phyloP scores from a whole-genome alignment of 1,140 invertebrate species.

The Dinoponera quadriceps region DNA sequence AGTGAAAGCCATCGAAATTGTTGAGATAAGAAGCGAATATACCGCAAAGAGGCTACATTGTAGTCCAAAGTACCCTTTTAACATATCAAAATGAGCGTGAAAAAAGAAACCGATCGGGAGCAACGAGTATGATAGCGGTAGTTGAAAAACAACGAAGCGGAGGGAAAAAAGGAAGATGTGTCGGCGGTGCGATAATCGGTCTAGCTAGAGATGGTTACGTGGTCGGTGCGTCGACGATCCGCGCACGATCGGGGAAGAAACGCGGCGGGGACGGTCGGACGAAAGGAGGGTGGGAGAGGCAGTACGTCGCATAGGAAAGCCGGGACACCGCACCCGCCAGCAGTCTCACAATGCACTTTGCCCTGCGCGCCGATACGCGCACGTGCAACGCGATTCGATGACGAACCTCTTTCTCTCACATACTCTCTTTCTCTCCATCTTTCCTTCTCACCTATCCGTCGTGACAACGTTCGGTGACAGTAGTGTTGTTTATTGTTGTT shows the following conservation, averaged over 20 bases:
- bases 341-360: conserved; percentile 79
- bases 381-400: conserved; percentile 57
- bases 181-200: conserved; percentile 66
- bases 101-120: background rate
- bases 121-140: background rate
- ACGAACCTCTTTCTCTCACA: background rate
- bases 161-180: conserved; percentile 8
- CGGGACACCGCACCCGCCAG: conserved; percentile 68
- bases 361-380: conserved; percentile 66
- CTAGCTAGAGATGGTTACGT: conserved; percentile 65
- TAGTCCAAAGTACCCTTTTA: no score
- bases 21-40: no score
- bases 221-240: conserved; percentile 56
- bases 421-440: background rate
- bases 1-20: no score
- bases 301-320: conserved; percentile 74
- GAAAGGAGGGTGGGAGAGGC: conserved; percentile 55
- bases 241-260: conserved; percentile 64
- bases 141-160: background rate
- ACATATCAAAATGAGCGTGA: no score
- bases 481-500: conserved; percentile 48
- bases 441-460: background rate
- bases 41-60: no score
- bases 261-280: conserved; percentile 2
- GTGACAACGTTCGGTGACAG: conserved; percentile 29